Evolutionary conservation across 53 echinoderm and acorn worm species (phyloP).

Genomic region (Antedon mediterranea): DNA sequence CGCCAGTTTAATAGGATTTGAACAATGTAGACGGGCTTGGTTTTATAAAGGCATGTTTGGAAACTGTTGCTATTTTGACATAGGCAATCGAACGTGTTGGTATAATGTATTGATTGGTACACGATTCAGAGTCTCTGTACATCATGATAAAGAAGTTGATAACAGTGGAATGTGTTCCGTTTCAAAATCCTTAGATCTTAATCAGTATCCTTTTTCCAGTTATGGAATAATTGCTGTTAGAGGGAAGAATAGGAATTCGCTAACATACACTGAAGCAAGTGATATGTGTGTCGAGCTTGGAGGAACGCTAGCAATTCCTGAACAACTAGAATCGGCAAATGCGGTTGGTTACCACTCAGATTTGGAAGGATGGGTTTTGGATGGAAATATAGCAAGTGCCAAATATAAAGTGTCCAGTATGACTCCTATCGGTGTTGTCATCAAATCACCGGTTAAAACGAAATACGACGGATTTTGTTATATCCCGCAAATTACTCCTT

Average conservation of each 20-base stretch:
- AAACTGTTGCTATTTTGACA: not conserved
- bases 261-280: not conserved
- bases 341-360: not conserved
- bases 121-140: not conserved
- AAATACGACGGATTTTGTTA: not conserved
- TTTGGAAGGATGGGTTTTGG: not conserved
- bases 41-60: not conserved
- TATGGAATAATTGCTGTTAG: not conserved
- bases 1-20: not conserved
- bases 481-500: too few species aligned
- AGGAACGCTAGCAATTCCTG: not conserved
- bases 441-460: too few species aligned
- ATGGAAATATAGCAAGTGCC: not conserved
- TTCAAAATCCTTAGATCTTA: too few species aligned
- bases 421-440: not conserved
- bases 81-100: not conserved
- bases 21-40: not conserved
- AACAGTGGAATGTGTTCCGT: not conserved
- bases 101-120: not conserved
- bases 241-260: not conserved
- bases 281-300: not conserved
- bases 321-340: not conserved
- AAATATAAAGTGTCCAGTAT: not conserved
- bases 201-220: not conserved
- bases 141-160: not conserved